phyloP scores from a whole-genome alignment of 2,113 vertebrate genomes.

The Apistogramma diplotaenia region DNA sequence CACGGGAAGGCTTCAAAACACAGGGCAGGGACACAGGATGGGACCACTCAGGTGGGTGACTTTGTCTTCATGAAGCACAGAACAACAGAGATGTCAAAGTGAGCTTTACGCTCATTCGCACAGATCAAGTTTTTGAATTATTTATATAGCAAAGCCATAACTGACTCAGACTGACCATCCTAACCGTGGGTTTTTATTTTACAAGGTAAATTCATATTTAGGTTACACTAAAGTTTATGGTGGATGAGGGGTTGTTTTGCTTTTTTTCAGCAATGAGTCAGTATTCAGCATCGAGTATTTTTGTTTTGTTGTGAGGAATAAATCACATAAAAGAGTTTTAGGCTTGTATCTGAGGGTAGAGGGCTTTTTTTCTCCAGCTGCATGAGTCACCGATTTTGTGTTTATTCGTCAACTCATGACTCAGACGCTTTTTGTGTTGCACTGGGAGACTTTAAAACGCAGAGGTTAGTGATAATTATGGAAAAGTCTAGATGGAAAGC shows the following conservation, averaged over 20 bases:
- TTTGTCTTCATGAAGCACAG: background rate
- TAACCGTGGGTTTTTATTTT: background rate
- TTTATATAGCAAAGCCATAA: background rate
- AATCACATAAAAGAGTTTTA: background rate
- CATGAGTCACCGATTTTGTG: background rate
- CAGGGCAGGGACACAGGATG: background rate
- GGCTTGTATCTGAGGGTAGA: background rate
- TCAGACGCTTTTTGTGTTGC: background rate
- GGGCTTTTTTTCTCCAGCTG: background rate
- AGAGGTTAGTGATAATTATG: background rate
- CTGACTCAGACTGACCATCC: background rate
- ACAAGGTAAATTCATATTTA: background rate
- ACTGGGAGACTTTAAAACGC: background rate
- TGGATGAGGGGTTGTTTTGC: background rate
- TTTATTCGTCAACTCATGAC: background rate
- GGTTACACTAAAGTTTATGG: background rate
- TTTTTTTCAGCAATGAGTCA: background rate
- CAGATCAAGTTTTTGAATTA: background rate
- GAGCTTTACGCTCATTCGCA: background rate
- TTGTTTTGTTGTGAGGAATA: background rate
- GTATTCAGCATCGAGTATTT: no score
- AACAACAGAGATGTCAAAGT: background rate
- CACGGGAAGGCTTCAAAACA: background rate
- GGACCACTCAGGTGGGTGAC: background rate
- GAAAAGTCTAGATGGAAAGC: background rate